phyloP scores from a whole-genome alignment of 2,888 invertebrate genomes.

The Trichopria drosophilae region DNA sequence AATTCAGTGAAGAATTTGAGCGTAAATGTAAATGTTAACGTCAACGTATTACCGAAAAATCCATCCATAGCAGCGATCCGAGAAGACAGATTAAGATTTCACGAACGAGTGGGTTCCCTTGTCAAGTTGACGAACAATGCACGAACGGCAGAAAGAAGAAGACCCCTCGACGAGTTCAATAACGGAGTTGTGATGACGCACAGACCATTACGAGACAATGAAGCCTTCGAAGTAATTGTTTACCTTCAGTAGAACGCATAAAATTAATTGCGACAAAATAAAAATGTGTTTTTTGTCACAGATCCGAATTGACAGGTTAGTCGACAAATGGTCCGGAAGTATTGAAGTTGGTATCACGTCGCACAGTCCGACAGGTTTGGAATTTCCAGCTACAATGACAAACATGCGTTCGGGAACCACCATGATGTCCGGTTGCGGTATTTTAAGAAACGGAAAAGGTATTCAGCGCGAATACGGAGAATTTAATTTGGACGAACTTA shows the following conservation, averaged over 20 bases:
- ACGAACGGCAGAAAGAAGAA: conserved; percentile 81
- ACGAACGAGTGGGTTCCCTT: conserved; percentile 83
- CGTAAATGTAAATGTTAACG: conserved; percentile 56
- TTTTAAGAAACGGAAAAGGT: conserved; percentile 94
- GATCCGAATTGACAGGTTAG: conserved; percentile 88
- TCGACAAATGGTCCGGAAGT: conserved; percentile 94
- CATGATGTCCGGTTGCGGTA: conserved; percentile 97
- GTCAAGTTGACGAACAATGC: conserved; percentile 83
- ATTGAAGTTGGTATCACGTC: conserved; percentile 93
- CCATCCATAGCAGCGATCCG: conserved; percentile 48
- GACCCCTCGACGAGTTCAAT: conserved; percentile 92
- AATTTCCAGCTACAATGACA: conserved; percentile 97
- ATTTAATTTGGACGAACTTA: conserved; percentile 89
- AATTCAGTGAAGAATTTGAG: conserved; percentile 56
- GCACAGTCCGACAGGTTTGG: conserved; percentile 84
- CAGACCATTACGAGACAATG: conserved; percentile 81
- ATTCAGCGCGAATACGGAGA: conserved; percentile 90
- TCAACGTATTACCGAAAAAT: conserved; percentile 55
- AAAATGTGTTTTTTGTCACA: conserved; percentile 44
- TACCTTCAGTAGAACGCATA: background rate
- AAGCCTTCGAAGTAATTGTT: conserved; percentile 76
- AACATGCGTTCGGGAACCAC: conserved; percentile 88
- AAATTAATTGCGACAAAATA: too few species aligned
- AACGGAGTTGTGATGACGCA: conserved; percentile 96
- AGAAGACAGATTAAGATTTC: conserved; percentile 77